Evolutionary conservation across 1,140 invertebrate genomes (phyloP).

Genomic region (Drosophila lowei): DNA sequence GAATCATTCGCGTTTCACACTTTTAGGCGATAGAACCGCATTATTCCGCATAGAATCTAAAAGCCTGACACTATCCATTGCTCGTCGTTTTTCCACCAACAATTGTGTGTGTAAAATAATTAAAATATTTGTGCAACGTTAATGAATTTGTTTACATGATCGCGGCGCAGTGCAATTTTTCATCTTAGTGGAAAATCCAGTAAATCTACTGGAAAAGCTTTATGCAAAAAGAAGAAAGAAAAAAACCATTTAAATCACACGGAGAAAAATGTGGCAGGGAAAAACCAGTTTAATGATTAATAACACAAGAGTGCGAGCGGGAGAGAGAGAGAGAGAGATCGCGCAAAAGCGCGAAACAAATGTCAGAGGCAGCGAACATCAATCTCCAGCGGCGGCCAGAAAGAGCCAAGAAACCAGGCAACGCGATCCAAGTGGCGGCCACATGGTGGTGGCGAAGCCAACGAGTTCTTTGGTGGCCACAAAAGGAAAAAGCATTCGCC

Average conservation of each 20-base stretch:
- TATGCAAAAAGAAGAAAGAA: slow-evolving; percentile 22
- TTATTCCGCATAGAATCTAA: background rate
- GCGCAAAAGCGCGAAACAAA: slow-evolving; percentile 70
- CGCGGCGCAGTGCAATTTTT: slow-evolving; percentile 71
- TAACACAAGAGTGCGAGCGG: slow-evolving; percentile 48
- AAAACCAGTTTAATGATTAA: slow-evolving; percentile 57
- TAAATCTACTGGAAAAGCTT: slow-evolving; percentile 49
- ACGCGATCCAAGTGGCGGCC: slow-evolving; percentile 10
- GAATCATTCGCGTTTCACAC: slow-evolving; percentile 14
- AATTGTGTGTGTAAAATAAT: slow-evolving; percentile 64
- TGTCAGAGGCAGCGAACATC: slow-evolving; percentile 79
- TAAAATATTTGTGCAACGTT: slow-evolving; percentile 74
- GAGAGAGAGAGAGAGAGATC: slow-evolving; percentile 30
- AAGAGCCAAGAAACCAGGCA: slow-evolving; percentile 33
- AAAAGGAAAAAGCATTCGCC: slow-evolving; percentile 69
- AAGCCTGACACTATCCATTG: background rate
- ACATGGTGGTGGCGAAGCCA: slow-evolving; percentile 45
- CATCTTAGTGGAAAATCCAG: slow-evolving; percentile 68
- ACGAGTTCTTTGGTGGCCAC: slow-evolving; percentile 79
- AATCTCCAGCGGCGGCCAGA: slow-evolving; percentile 67
- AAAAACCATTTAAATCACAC: slow-evolving; percentile 78
- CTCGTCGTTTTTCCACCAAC: slow-evolving; percentile 15
- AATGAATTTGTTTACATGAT: slow-evolving; percentile 81
- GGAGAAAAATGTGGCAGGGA: slow-evolving; percentile 59
- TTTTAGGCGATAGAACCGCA: slow-evolving; percentile 3